These are phyloP conservation scores for Otis tarda DNA, from an alignment of 2,113 vertebrate genomes.

Conservation along the genomic window DNA sequence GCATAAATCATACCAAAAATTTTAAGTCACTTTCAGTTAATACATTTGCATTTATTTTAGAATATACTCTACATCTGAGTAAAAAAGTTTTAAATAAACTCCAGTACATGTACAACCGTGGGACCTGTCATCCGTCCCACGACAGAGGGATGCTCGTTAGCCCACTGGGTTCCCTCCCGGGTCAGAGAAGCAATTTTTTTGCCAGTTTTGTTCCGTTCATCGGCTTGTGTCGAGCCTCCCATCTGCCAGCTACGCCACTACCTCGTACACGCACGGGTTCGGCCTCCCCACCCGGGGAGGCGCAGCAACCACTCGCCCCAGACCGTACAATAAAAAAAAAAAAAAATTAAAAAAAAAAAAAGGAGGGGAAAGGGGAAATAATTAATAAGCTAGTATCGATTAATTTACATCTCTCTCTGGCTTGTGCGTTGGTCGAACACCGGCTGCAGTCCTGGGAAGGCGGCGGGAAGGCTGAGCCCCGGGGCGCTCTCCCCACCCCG, in stretches of 20 bases:
- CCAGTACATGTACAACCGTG: constrained; percentile 70
- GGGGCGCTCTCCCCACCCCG: not conserved
- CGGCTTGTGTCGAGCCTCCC: constrained; percentile 61
- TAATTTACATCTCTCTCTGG: constrained; percentile 68
- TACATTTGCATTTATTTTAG: constrained; percentile 80
- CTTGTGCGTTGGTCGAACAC: constrained; percentile 74
- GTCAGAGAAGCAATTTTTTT: constrained; percentile 53
- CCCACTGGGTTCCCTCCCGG: constrained; percentile 64
- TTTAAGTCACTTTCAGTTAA: constrained; percentile 64
- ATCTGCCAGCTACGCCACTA: constrained; percentile 35
- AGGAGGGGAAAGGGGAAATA: not conserved
- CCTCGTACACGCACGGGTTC: not conserved
- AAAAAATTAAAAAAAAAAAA: too few relatives aligned
- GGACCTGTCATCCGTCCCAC: constrained; percentile 65
- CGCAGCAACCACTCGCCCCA: constrained; percentile 45
- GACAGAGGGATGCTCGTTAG: constrained; percentile 34
- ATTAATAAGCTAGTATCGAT: constrained; percentile 73
- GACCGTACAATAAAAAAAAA: constrained; percentile 23
- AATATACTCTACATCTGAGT: constrained; percentile 82
- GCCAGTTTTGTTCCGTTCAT: constrained; percentile 66
- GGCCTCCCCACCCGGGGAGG: not conserved
- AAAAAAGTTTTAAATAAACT: constrained; percentile 82
- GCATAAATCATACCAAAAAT: constrained; percentile 64
- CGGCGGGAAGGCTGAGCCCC: not conserved
- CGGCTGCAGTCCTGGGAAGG: constrained; percentile 48